Evolutionary conservation across 2,888 invertebrate genomes (phyloP), one percentile per base, ranked within the genome.

Genomic region (Brassicogethes aeneus): DNA sequence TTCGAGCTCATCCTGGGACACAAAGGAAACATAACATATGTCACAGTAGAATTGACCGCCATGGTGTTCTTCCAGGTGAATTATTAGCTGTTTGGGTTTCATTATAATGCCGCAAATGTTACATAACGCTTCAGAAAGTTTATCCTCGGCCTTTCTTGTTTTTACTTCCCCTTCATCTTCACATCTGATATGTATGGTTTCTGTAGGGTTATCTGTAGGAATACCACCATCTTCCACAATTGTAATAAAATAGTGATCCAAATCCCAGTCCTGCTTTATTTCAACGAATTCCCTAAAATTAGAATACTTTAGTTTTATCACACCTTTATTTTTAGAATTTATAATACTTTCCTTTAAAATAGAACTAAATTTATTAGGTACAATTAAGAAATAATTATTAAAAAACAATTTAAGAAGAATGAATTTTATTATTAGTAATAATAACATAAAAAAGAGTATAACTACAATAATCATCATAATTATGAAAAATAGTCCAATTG

Each of bases 41-140:
- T 50, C 52, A 40, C 60, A 62, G 50, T 50, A 23, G n/a, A n/a
- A n/a, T n/a, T n/a, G n/a, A 16, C 36, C 39, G n/a, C 34, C 45
- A 7, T 43, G 35, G 39, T 53, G 53, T 3, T 23, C 34, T 12
- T 34, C 41, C 17, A 48, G 16, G 37, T 48, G 48, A 10, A 45
- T 41, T 15, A 23, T 31, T 7, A 51, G 33, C 15, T 23, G 23
- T 13, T 15, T 15, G 2, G 32, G 8, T 13, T 15, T 3, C 5
- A 33, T 13, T 7, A 46, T 35, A 32, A 44, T 46, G n/a, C 52
- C 52, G 23, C 52, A 52, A 33, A 44, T 39, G 15, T 45, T 41
- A 34, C 52, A 52, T 2, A 50, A 36, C 5, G 23, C 5, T 23
- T 23, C 23, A 23, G n/a, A n/a, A n/a, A n/a, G 12, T 15, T 31